These are phyloP conservation scores for Xyrichtys novacula DNA, from an alignment of 2,797 vertebrate species.

Conservation along the genomic window DNA sequence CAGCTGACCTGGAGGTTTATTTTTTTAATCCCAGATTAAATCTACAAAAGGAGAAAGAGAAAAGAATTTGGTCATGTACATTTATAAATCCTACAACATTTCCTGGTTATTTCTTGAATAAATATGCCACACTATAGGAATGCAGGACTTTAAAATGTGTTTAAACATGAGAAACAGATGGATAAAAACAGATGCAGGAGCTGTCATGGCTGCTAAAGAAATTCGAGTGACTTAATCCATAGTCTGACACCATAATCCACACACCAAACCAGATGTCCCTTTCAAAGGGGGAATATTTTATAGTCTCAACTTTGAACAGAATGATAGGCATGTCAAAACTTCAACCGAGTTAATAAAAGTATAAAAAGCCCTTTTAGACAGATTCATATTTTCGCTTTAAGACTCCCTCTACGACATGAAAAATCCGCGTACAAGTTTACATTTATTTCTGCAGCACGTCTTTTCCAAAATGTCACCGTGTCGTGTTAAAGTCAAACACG, in stretches of 20 bases:
- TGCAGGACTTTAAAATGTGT: slow-evolving; percentile 64
- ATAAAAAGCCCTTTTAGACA: slow-evolving; percentile 19
- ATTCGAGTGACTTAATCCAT: slow-evolving; percentile 75
- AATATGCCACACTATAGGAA: slow-evolving; percentile 43
- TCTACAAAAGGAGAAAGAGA: slow-evolving; percentile 59
- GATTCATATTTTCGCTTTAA: slow-evolving; percentile 37
- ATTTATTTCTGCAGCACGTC: slow-evolving; percentile 11
- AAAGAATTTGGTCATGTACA: slow-evolving; percentile 42
- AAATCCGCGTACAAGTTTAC: slow-evolving; percentile 42
- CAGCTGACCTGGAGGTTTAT: slow-evolving; percentile 57
- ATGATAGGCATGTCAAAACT: slow-evolving; percentile 66
- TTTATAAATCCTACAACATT: not conserved
- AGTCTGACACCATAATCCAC: slow-evolving; percentile 73
- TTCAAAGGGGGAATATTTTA: slow-evolving; percentile 38
- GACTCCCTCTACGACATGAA: slow-evolving; percentile 14
- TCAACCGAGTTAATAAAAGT: slow-evolving; percentile 61
- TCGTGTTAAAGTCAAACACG: not conserved
- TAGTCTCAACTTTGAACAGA: slow-evolving; percentile 43
- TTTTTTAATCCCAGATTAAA: slow-evolving; percentile 69
- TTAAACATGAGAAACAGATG: slow-evolving; percentile 76
- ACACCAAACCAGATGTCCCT: slow-evolving; percentile 64
- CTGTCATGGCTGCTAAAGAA: slow-evolving; percentile 74
- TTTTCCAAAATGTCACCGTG: slow-evolving; percentile 43
- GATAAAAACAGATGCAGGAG: slow-evolving; percentile 76
- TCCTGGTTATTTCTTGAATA: not conserved